These are phyloP conservation scores for Hycleus phaleratus DNA, from an alignment of 1,140 invertebrate species.

Conservation along the genomic window DNA sequence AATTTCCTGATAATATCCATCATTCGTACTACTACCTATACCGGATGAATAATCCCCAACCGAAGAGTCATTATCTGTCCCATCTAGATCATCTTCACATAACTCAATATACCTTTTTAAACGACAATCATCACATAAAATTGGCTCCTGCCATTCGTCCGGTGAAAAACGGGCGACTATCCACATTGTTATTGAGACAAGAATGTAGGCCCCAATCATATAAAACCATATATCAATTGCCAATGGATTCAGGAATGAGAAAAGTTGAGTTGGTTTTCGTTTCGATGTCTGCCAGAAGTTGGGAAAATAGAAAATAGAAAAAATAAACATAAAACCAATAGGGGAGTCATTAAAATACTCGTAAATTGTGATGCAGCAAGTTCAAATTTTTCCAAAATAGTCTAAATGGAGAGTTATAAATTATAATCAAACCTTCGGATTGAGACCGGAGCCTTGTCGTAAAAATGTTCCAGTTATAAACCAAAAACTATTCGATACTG, in stretches of 20 bases:
- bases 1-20: neutral
- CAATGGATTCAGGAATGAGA: conserved; percentile 80
- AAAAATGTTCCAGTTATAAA: conserved; percentile 93
- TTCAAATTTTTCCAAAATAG: conserved; percentile 8
- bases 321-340: neutral
- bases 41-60: neutral
- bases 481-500: conserved; percentile 87
- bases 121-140: conserved; percentile 47
- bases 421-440: conserved; percentile 68
- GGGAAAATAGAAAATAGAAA: neutral
- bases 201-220: conserved; percentile 62
- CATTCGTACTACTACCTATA: neutral
- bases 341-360: neutral
- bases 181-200: conserved; percentile 76
- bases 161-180: conserved; percentile 71
- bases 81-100: neutral
- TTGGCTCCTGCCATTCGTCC: conserved; percentile 70
- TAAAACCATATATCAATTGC: conserved; percentile 78
- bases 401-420: conserved; percentile 3
- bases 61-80: neutral
- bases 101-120: conserved; percentile 9
- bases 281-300: conserved; percentile 38
- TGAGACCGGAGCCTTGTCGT: conserved; percentile 82
- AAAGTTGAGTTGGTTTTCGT: conserved; percentile 56
- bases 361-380: conserved; percentile 6